These are phyloP conservation scores for Bolborhynchus lineola DNA, from an alignment of 2,113 vertebrate species.

Conservation along the genomic window DNA sequence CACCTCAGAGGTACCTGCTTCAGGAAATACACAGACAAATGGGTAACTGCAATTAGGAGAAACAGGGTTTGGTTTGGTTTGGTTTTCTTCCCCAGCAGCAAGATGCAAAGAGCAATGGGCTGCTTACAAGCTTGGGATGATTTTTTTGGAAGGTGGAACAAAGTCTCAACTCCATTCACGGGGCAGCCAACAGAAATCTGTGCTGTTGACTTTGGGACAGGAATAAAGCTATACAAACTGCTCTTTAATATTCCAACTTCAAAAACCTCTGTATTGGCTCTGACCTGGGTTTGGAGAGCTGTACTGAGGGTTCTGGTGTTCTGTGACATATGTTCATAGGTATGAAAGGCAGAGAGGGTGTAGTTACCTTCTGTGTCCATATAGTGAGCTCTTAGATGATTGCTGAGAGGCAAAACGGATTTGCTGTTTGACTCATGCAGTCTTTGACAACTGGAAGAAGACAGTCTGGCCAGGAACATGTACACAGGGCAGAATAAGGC, in stretches of 20 bases:
- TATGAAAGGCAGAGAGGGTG: not conserved
- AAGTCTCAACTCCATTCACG: not conserved
- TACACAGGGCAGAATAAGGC: not conserved
- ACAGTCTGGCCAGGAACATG: not conserved
- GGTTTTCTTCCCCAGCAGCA: not conserved
- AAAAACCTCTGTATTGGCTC: not conserved
- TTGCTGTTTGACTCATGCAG: not conserved
- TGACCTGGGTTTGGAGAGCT: not conserved
- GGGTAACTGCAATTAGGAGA: not conserved
- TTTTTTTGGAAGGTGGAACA: not conserved
- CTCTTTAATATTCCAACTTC: not conserved
- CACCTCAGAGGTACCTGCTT: not conserved
- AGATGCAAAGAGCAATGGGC: not conserved
- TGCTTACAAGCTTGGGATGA: not conserved
- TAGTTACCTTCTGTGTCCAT: not conserved
- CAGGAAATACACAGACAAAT: not conserved
- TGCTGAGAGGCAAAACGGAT: not conserved
- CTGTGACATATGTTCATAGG: accelerated
- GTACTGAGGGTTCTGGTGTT: not conserved
- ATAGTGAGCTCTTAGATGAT: not conserved
- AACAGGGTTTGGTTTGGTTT: not conserved
- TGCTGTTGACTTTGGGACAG: not conserved
- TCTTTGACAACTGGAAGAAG: not conserved
- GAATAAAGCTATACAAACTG: not conserved
- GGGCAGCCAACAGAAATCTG: not conserved